These are phyloP conservation scores for Cremastobaeus sp. DNA, from an alignment of 2,888 invertebrate species.

Conservation along the genomic window DNA sequence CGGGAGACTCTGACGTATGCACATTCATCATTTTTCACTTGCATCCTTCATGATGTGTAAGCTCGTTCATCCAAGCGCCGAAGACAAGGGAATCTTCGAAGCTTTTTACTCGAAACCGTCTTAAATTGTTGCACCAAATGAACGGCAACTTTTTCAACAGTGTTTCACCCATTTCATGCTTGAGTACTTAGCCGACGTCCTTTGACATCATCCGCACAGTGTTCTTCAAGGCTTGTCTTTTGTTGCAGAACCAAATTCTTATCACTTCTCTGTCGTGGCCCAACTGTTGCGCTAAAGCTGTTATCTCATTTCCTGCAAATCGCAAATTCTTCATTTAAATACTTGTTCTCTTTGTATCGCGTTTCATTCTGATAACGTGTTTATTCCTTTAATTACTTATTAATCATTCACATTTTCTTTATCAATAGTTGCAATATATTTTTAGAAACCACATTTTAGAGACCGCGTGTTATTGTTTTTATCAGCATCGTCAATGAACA, in stretches of 20 bases:
- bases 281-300: conserved; percentile 94
- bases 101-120: conserved; percentile 38
- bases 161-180: no score
- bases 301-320: conserved; percentile 94
- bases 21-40: conserved; percentile 45
- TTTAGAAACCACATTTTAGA: no score
- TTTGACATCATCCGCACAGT: conserved; percentile 93
- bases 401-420: no score
- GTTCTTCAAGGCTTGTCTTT: conserved; percentile 97
- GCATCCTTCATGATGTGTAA: conserved; percentile 51
- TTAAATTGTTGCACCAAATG: conserved; percentile 43
- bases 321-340: background rate
- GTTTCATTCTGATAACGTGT: background rate
- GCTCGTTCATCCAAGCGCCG: conserved; percentile 52
- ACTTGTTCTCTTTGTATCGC: background rate
- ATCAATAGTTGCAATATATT: no score
- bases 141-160: conserved; percentile 19
- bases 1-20: conserved; percentile 55
- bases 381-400: background rate
- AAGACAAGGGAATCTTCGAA: conserved; percentile 23
- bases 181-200: conserved; percentile 60
- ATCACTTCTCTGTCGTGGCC: conserved; percentile 99
- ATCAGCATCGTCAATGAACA: no score
- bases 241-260: conserved; percentile 99
- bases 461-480: no score